These are phyloP conservation scores for Protomyctophum bolini DNA, from an alignment of 2,113 vertebrate genomes.

Conservation along the genomic window DNA sequence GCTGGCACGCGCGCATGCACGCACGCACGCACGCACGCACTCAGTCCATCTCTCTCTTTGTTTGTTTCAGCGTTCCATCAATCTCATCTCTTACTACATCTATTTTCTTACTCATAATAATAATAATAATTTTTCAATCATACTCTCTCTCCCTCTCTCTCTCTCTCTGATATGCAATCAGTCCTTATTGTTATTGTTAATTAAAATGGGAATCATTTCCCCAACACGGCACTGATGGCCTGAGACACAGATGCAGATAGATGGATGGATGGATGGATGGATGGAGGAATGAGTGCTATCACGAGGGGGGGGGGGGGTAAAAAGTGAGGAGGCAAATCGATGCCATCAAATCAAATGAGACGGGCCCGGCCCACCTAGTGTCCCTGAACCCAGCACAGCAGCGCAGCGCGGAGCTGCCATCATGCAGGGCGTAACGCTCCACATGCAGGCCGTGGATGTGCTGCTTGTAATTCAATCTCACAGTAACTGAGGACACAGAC, in stretches of 20 bases:
- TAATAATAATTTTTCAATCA: background rate
- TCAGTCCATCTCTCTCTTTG: background rate
- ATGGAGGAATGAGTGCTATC: background rate
- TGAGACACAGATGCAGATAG: constrained; percentile 16
- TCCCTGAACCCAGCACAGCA: no score
- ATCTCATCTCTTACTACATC: background rate
- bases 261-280: background rate
- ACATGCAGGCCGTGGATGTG: no score
- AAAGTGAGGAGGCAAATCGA: background rate
- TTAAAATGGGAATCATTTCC: constrained; percentile 27
- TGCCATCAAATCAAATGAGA: constrained; percentile 1
- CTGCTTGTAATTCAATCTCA: no score
- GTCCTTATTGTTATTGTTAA: constrained; percentile 33
- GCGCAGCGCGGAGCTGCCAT: no score
- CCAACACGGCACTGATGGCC: background rate
- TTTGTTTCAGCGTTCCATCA: background rate
- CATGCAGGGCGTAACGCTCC: no score
- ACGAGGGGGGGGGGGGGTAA: background rate
- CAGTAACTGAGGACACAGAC: background rate
- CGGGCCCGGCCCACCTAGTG: background rate
- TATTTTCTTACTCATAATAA: background rate
- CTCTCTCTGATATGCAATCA: constrained; percentile 16
- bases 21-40: background rate
- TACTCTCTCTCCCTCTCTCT: constrained; percentile 5
- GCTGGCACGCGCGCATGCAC: constrained; percentile 47